Evolutionary conservation across 2,797 vertebrate genomes (phyloP).

Genomic region (Rhabdomys pumilio): DNA sequence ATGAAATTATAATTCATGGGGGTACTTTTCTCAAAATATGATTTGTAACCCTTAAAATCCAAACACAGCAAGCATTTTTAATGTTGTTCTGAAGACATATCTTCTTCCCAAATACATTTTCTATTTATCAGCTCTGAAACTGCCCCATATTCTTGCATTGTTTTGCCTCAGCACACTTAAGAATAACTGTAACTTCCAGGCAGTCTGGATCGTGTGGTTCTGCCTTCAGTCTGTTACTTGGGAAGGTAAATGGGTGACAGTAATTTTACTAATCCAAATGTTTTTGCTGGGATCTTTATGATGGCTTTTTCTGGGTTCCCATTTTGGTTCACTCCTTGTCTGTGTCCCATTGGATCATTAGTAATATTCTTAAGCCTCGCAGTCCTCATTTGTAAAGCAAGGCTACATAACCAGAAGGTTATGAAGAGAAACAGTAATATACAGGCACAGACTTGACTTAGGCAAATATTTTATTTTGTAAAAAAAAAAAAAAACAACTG

Average conservation of each 20-base stretch:
- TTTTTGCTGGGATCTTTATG: background rate
- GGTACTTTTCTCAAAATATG: slow-evolving; percentile 61
- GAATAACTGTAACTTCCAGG: slow-evolving; percentile 54
- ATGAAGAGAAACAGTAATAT: background rate
- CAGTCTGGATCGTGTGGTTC: slow-evolving; percentile 8
- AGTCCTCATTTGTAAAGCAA: background rate
- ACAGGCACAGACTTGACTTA: background rate
- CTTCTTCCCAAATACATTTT: slow-evolving; percentile 48
- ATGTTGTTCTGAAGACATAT: slow-evolving; percentile 71
- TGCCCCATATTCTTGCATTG: background rate
- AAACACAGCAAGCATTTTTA: slow-evolving; percentile 71
- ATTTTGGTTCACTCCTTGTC: background rate
- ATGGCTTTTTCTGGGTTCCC: background rate
- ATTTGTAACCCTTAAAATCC: slow-evolving; percentile 79
- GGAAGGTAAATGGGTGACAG: background rate
- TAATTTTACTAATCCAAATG: background rate
- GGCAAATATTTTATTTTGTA: background rate
- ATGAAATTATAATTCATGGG: slow-evolving; percentile 80
- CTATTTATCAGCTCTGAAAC: slow-evolving; percentile 68
- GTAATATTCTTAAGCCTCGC: background rate
- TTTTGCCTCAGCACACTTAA: slow-evolving; percentile 52
- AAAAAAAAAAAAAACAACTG: background rate
- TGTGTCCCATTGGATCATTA: background rate
- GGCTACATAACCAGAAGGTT: background rate
- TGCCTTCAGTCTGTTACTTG: slow-evolving; percentile 37